A percentile compares a stretch with the other conserved stretches of the same genome.
These are phyloP conservation scores for Lophura nycthemera DNA, from an alignment of 2,113 vertebrate species.

Conservation along the genomic window DNA sequence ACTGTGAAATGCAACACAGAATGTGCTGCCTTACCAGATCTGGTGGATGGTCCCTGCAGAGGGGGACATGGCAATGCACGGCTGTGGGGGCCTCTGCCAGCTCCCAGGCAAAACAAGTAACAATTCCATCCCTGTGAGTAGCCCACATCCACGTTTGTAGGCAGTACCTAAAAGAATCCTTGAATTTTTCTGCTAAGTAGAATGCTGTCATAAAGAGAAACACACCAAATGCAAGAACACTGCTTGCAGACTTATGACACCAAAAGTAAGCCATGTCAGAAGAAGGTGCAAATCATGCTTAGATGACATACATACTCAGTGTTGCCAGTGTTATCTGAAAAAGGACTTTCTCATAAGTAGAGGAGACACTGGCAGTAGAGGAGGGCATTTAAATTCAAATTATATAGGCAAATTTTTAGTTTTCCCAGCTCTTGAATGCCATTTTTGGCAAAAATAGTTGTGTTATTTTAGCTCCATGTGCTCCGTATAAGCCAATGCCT, in stretches of 20 bases:
- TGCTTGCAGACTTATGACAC: background rate
- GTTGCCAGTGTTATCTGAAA: background rate
- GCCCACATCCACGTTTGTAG: background rate
- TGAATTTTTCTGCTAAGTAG: background rate
- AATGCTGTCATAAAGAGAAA: background rate
- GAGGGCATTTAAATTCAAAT: slow-evolving; percentile 1
- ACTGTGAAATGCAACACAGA: background rate
- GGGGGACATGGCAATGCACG: rapidly evolving
- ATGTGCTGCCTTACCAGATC: rapidly evolving
- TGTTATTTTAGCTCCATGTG: background rate
- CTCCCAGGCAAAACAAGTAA: background rate
- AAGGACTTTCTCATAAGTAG: background rate
- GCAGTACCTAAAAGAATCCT: background rate
- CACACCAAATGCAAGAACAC: background rate
- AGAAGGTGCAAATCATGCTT: background rate
- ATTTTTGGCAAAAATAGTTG: background rate
- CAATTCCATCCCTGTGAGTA: background rate
- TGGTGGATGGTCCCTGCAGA: background rate
- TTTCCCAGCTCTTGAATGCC: background rate
- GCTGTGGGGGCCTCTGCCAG: background rate
- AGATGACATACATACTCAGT: background rate
- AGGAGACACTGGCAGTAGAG: background rate
- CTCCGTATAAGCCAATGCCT: background rate
- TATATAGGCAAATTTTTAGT: background rate
- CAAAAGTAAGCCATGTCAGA: background rate